Evolutionary conservation across 2,888 invertebrate genomes (phyloP).

Genomic region (Penaeus monodon): DNA sequence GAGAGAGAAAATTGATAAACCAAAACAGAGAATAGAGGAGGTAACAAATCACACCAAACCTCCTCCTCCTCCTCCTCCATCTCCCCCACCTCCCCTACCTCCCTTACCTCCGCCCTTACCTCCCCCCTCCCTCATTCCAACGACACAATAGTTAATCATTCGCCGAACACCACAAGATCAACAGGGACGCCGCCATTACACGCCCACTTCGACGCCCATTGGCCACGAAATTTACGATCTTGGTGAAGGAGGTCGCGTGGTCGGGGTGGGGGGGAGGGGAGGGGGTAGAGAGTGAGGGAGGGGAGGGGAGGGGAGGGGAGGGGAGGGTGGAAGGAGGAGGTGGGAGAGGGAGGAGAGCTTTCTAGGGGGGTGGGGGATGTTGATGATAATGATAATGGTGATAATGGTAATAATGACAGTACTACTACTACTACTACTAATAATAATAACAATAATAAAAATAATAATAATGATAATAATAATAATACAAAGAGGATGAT

Average conservation of each 20-base stretch:
- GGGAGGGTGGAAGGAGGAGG: background rate
- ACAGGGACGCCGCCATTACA: slow-evolving; percentile 21
- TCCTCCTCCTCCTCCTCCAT: too few relatives aligned
- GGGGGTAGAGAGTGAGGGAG: background rate
- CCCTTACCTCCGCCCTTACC: too few relatives aligned
- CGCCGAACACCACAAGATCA: background rate
- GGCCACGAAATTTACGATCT: slow-evolving; percentile 42
- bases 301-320: background rate
- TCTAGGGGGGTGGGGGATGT: background rate
- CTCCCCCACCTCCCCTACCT: too few relatives aligned
- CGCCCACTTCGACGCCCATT: slow-evolving; percentile 9
- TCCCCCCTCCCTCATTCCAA: too few relatives aligned
- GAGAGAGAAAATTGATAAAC: too few relatives aligned
- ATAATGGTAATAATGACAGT: background rate
- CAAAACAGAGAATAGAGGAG: too few relatives aligned
- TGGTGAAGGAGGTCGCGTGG: slow-evolving; percentile 35
- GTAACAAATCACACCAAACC: too few relatives aligned
- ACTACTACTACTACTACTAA: background rate
- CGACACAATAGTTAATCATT: slow-evolving; percentile 14
- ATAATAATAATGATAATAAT: too few relatives aligned
- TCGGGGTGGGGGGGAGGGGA: background rate
- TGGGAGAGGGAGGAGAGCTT: too few relatives aligned
- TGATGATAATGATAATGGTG: background rate
- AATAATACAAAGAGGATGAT: too few relatives aligned
- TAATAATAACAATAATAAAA: too few relatives aligned